These are phyloP conservation scores for Nesogale talazaci DNA, from an alignment of 2,113 vertebrate genomes.

Conservation along the genomic window DNA sequence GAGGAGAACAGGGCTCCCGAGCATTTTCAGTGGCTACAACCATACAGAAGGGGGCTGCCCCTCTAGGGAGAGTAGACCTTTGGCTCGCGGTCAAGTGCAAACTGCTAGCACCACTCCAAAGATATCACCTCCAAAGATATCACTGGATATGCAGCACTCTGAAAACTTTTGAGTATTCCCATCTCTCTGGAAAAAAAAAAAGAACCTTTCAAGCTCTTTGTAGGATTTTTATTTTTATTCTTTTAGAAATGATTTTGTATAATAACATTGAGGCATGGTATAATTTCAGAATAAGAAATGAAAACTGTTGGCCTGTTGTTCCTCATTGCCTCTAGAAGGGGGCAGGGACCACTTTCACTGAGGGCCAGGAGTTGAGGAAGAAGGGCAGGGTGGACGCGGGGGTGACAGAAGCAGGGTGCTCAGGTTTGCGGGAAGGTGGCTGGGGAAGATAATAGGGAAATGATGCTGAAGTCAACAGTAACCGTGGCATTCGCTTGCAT, in stretches of 20 bases:
- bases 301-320: neutral
- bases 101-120: neutral
- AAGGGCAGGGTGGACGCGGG: accelerated
- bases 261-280: neutral
- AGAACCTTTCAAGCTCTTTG: neutral
- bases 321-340: neutral
- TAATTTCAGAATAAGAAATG: neutral
- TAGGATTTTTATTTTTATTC: neutral
- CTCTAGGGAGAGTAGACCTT: neutral
- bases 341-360: neutral
- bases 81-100: neutral
- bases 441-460: neutral
- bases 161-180: neutral
- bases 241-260: too few species aligned
- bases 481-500: neutral
- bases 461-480: neutral
- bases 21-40: neutral
- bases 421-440: accelerated
- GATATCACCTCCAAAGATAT: neutral
- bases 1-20: neutral
- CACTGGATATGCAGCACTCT: neutral
- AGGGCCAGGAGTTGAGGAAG: neutral
- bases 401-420: neutral
- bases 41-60: neutral
- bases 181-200: neutral